These are phyloP conservation scores for Cosmorhoe ocellata DNA, from an alignment of 2,888 invertebrate species.

Conservation along the genomic window DNA sequence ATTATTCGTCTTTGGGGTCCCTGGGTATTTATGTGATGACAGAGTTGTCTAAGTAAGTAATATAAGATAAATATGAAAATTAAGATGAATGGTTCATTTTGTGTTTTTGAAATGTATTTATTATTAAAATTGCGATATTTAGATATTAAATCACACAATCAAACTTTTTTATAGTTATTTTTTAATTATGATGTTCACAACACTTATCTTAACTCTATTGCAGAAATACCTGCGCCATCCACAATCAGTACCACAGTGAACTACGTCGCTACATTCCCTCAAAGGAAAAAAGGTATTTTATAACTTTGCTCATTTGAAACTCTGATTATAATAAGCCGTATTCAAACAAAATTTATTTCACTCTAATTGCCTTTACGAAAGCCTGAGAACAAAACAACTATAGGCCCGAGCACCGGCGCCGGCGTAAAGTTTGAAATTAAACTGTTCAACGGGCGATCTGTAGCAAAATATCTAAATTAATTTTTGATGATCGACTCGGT, in stretches of 20 bases:
- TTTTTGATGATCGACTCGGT: slow-evolving; percentile 58
- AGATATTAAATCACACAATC: too few species aligned
- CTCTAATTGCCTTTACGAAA: slow-evolving; percentile 27
- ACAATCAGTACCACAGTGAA: slow-evolving; percentile 84
- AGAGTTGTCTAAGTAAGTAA: background rate
- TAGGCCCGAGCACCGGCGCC: slow-evolving; percentile 40
- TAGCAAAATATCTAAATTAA: slow-evolving; percentile 49
- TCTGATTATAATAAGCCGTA: slow-evolving; percentile 19
- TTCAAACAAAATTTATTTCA: slow-evolving; percentile 22
- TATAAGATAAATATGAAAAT: too few species aligned
- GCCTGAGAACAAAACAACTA: slow-evolving; percentile 48
- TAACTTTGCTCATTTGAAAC: slow-evolving; percentile 19
- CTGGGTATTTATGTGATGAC: slow-evolving; percentile 8
- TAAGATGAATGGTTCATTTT: background rate
- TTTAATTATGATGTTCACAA: too few species aligned
- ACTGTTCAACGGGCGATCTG: slow-evolving; percentile 47
- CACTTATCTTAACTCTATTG: slow-evolving; percentile 46
- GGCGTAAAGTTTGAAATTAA: slow-evolving; percentile 49
- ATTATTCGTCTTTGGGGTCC: slow-evolving; percentile 18
- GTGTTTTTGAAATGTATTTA: too few species aligned
- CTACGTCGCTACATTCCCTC: slow-evolving; percentile 81
- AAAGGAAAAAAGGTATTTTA: slow-evolving; percentile 84
- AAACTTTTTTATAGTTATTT: too few species aligned
- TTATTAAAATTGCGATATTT: too few species aligned
- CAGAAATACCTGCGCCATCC: slow-evolving; percentile 94